phyloP scores from a whole-genome alignment of 2,888 invertebrate genomes.

The Drepana falcataria region DNA sequence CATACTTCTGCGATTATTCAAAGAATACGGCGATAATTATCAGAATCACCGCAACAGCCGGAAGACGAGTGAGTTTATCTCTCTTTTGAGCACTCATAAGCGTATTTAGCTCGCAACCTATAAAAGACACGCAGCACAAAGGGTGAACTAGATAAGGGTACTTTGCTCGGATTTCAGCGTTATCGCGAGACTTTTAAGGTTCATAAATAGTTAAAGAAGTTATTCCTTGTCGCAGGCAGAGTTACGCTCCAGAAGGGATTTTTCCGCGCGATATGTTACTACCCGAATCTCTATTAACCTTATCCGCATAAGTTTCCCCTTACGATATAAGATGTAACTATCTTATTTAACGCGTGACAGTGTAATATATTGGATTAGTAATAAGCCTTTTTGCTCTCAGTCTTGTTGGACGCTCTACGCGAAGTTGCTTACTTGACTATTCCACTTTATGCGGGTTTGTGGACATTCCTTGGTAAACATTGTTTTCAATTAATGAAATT shows the following conservation, averaged over 20 bases:
- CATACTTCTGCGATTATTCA: neutral
- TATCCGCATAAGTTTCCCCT: constrained; percentile 1
- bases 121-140: constrained; percentile 35
- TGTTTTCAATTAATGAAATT: too few species aligned
- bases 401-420: neutral
- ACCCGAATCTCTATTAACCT: constrained; percentile 1
- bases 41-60: constrained; percentile 9
- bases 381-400: neutral
- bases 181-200: constrained; percentile 43
- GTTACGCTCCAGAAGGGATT: constrained; percentile 9
- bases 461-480: constrained; percentile 13
- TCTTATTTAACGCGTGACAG: constrained; percentile 1
- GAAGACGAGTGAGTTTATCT: constrained; percentile 22
- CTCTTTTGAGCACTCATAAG: constrained; percentile 27
- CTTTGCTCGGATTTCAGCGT: constrained; percentile 41
- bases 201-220: constrained; percentile 55
- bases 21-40: constrained; percentile 16
- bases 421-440: neutral
- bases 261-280: constrained; percentile 4
- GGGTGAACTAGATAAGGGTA: constrained; percentile 39
- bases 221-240: constrained; percentile 23
- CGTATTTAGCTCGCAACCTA: constrained; percentile 33
- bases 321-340: neutral
- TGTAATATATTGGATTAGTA: neutral
- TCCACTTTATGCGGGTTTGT: constrained; percentile 1